These are phyloP conservation scores for Hylaeus volcanicus DNA, from an alignment of 1,140 invertebrate genomes.

Conservation along the genomic window DNA sequence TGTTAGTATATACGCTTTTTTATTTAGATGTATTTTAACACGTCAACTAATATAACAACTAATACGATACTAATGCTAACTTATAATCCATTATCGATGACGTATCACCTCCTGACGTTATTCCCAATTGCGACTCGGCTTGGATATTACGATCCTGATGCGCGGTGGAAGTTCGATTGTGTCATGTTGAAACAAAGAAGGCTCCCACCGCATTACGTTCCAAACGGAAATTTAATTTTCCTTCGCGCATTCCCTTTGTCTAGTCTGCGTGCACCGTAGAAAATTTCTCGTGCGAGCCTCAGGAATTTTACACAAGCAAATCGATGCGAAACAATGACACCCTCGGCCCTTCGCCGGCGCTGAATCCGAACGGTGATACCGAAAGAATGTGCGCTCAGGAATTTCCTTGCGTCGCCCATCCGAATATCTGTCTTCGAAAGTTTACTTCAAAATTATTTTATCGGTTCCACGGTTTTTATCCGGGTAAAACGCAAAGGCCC, in stretches of 20 bases:
- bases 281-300: constrained; percentile 6
- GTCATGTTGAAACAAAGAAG: not conserved
- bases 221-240: constrained; percentile 46
- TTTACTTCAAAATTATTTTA: too few relatives aligned
- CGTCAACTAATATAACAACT: too few relatives aligned
- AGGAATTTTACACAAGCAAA: constrained; percentile 45
- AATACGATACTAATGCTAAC: too few relatives aligned
- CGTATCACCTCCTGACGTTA: not conserved
- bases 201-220: not conserved
- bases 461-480: too few relatives aligned
- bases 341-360: not conserved
- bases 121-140: not conserved
- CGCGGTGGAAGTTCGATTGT: not conserved
- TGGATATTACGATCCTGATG: not conserved
- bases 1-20: too few relatives aligned
- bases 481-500: too few relatives aligned
- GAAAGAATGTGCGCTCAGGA: not conserved
- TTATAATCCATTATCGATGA: not conserved
- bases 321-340: constrained; percentile 12
- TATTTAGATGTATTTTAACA: too few relatives aligned
- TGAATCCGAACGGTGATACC: constrained; percentile 3
- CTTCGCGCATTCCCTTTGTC: constrained; percentile 25
- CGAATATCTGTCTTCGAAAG: too few relatives aligned
- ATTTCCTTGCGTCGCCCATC: not conserved
- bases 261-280: not conserved